Base-by-base conservation (phyloP, 1,140 invertebrate genomes). In the Saccostrea echinata region DNA sequence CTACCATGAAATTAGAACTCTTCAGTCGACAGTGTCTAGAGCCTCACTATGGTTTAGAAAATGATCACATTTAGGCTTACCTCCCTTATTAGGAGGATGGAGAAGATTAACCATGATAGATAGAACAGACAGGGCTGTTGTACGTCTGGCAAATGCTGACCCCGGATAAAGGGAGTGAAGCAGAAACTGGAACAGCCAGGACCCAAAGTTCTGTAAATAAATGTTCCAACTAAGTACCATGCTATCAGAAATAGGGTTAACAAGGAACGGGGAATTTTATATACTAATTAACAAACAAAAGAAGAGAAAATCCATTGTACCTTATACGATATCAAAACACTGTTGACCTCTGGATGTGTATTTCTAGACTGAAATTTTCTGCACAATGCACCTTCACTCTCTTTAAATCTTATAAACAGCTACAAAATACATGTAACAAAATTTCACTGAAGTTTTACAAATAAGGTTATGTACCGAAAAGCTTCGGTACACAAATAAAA, bases 91-190 rank as follows among this genome's bases (percentile, higher is more conserved):
- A 18, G 24, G 18, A 43, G 55, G 24, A 68, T 57, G 53, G 64
- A 86, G 82, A n/a, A 82, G 81, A 57, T 88, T 68, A 11, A 88
- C 87, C 55, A 90, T 64, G 52, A 95, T 90, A 9, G 91, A 92
- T 84, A 96, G 94, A 43, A 97, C 94, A 82, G 96, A 94, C 52
- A 98, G 94, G 55, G 96, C 96, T 1, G 96, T 95, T 55, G 95
- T 96, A 80, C 97, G 96, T 9, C 97, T 95, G 51, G 95, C 95
- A 93, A 97, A 97, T 90, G 97, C 97, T n/a, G 97, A 96, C 3
- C 97, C 97, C 0, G 95, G 95, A 90, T 96, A 96, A 12, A 98
- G 93, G 92, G 96, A 96, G 0, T 93, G 92, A 33, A 96, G 95
- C 88, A 97, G 96, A 86, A 96, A 94, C 1, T 94, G 87, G 24